Evolutionary conservation across 2,888 invertebrate species (phyloP).

Genomic region (Trichopria drosophilae): DNA sequence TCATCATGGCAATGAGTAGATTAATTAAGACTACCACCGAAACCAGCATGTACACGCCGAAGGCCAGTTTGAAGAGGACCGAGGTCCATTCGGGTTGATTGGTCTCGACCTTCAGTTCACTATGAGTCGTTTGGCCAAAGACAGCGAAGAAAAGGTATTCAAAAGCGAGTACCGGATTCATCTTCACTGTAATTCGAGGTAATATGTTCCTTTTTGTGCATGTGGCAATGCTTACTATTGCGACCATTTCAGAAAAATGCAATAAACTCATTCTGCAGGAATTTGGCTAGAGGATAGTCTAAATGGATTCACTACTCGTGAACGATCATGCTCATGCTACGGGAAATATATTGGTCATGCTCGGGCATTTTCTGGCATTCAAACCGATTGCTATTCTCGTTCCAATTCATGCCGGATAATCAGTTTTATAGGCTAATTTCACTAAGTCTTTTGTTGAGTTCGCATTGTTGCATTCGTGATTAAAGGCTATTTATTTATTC

Average conservation of each 20-base stretch:
- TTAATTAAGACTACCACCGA: constrained; percentile 97
- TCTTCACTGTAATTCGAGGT: constrained; percentile 66
- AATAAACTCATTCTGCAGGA: no score
- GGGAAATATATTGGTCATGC: constrained; percentile 48
- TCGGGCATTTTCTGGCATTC: constrained; percentile 43
- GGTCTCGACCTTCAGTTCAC: constrained; percentile 77
- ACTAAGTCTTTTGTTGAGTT: no score
- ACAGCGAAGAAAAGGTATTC: constrained; percentile 98
- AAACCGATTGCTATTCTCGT: no score
- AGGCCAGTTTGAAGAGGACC: constrained; percentile 86
- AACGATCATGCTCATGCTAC: constrained; percentile 56
- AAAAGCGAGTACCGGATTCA: constrained; percentile 89
- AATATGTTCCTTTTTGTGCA: no score
- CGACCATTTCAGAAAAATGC: no score
- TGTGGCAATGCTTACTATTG: no score
- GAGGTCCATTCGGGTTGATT: constrained; percentile 80
- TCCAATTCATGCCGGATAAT: constrained; percentile 32
- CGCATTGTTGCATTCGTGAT: no score
- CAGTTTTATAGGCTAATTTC: constrained; percentile 19
- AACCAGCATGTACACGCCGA: constrained; percentile 97
- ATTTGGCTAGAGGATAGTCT: constrained; percentile 29
- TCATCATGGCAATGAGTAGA: constrained; percentile 99
- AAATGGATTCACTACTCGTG: constrained; percentile 37
- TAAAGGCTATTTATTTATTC: no score
- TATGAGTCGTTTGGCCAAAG: constrained; percentile 90